Evolutionary conservation across 1,140 invertebrate genomes (phyloP), one percentile per base, ranked within the genome.

Genomic region (Lucilia cuprina): DNA sequence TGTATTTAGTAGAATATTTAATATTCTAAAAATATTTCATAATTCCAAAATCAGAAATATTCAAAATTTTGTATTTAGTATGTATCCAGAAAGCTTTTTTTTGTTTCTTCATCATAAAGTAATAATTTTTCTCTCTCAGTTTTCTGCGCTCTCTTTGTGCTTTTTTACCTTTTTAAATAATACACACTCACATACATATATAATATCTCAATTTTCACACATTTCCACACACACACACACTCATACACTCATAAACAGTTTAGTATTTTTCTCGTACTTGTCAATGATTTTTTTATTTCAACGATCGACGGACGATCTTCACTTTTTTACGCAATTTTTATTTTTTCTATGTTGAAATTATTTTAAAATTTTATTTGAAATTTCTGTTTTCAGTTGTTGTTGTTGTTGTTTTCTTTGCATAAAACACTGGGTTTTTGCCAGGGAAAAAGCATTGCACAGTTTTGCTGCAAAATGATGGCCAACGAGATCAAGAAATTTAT

Each of bases 341-440:
- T 30, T 65, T 35, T 30, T 30, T n/a, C 17, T 30, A 30, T 21
- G 13, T n/a, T 74, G 3, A 30, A 12, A 41, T 70, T 70, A n/a
- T 83, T 74, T 83, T 1, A 30, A 30, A 30, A 2, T 30, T 30
- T 47, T 19, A 41, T 5, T 41, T 41, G 35, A 41, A 41, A 5
- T 41, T 41, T 8, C 8, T 41, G 3, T 41, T 41, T 41, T 41
- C 10, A 8, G 41, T 10, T n/a, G n/a, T 60, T 65, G 41, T 74
- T 83, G 13, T 8, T 60, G 50, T 60, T 14, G n/a, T 21, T 70
- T n/a, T n/a, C n/a, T n/a, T n/a, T n/a, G 0, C 2, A 21, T 21
- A 21, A 9, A 21, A 19, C 19, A 21, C 17, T 75, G 74, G 47
- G 65, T 41, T 83, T 83, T 83, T 49, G 83, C 83, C 74, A 83